Base-by-base conservation (phyloP, 2,113 vertebrate genomes). In the Hucho hucho region DNA sequence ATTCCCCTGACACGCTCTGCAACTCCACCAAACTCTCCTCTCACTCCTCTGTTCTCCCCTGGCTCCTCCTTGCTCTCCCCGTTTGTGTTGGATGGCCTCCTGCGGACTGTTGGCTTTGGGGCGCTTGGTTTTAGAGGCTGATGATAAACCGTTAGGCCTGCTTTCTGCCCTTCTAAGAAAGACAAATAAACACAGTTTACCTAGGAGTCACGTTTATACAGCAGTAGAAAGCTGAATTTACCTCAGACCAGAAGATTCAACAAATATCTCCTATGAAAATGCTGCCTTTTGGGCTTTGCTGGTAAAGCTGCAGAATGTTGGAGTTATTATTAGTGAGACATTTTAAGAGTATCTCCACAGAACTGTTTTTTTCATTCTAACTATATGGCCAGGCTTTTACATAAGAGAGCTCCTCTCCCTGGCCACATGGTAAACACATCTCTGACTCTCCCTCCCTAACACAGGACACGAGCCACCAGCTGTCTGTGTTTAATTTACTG, bases 401-500 rank as follows among this genome's bases (percentile, higher is more conserved):
- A 20, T 61, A 61, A 24, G 18, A 24, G 58, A 61, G n/a, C 58
- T 22, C 58, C 58, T 32, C 68, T 70, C 7, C 13, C 75, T 72
- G 7, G 26, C 72, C 70, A 63, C 70, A 75, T 69, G 70, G 73
- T 81, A 82, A 87, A 86, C 75, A 86, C 68, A 79, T 78, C 72
- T 83, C 64, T 76, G 29, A 82, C 76, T 13, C 4, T 24, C 64
- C 24, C 59, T 75, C 75, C 76, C 53, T 73, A 75, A 76, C 37
- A 75, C 78, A 63, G 12, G 3, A 81, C 74, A 69, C 67, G 76
- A 80, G 79, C 74, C 81, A 75, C 79, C 76, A 80, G 78, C 64
- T 90, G 87, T 89, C 88, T 88, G 76, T 69, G 29, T 90, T 91
- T 90, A 89, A 90, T 89, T 85, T 86, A 71, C 74, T 63, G 49